Base-by-base conservation (phyloP, 2,113 vertebrate species). In the Mola mola region DNA sequence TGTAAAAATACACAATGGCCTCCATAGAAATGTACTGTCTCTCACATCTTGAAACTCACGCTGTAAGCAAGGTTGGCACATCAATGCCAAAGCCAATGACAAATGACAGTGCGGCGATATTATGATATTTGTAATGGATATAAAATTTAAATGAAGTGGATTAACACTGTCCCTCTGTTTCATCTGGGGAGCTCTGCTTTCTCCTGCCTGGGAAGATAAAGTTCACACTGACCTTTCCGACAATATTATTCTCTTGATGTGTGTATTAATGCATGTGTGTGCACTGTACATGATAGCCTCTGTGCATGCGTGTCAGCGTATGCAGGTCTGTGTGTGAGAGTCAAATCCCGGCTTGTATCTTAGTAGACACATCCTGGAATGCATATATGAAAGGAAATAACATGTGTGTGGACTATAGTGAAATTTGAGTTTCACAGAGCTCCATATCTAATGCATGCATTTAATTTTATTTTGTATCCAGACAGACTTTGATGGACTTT, bases 181-280 rank as follows among this genome's bases (percentile, higher is more conserved):
- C 85, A 91, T 89, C 78, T 81, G 72, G 61, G 59, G 52, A 70
- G 84, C 82, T 76, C 40, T 55, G 79, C 82, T 81, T 83, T 83
- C 88, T 84, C 70, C 57, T 81, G 82, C 76, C 80, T 89, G 66
- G 86, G 78, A 89, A 91, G 90, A 90, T 91, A 91, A 91, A 91
- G 66, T 52, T 87, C 79, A 92, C 55, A 66, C 81, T 84, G 89
- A 90, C 88, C 87, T 92, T 89, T 91, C 80, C 68, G 71, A 56
- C 68, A 79, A 82, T 86, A 86, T 90, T 85, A 84, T 88, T 84
- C 88, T 88, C 84, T 87, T 90, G 88, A 88, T 85, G 84, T 86
- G 81, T 82, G 81, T 76, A 79, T 83, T 71, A 76, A 70, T 74
- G 78, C 46, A 61, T 56, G 67, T 67, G 67, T 79, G 72, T 46